phyloP scores from a whole-genome alignment of 1,140 invertebrate species.

The Watersipora subatra region DNA sequence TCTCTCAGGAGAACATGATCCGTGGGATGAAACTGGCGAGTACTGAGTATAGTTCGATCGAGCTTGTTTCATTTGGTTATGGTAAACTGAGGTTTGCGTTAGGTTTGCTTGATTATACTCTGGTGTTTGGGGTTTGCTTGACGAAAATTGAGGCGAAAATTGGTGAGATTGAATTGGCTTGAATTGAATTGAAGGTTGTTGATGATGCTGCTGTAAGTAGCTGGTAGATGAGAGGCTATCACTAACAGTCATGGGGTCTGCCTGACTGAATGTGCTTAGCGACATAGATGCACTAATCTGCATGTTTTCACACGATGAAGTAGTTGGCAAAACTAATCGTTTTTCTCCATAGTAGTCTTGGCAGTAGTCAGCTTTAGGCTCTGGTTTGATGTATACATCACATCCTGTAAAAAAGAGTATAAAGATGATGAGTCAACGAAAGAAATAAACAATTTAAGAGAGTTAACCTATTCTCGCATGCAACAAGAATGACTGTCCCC shows the following conservation, averaged over 20 bases:
- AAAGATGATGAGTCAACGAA: not conserved
- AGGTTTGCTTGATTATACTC: not conserved
- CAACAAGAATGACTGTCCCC: too few species aligned
- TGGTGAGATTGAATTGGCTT: not conserved
- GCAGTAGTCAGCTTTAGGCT: slow-evolving; percentile 21
- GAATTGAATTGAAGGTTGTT: not conserved
- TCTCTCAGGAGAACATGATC: not conserved
- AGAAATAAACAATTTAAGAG: slow-evolving; percentile 6
- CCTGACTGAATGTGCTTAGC: not conserved
- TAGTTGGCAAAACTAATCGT: slow-evolving; percentile 16
- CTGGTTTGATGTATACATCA: slow-evolving; percentile 26
- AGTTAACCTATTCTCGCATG: slow-evolving; percentile 15
- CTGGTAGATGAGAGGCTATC: not conserved
- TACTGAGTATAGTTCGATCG: not conserved
- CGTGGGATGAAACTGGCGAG: not conserved
- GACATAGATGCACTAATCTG: not conserved
- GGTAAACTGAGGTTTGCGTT: not conserved
- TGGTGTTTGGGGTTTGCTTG: not conserved
- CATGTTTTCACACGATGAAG: slow-evolving; percentile 11
- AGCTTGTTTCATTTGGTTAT: not conserved
- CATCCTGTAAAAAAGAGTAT: not conserved
- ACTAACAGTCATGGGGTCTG: not conserved
- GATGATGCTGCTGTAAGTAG: slow-evolving; percentile 2
- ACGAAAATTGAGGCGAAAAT: not conserved
- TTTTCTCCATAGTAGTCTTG: slow-evolving; percentile 17